A percentile compares a stretch with the other conserved stretches of the same genome.
phyloP scores from a whole-genome alignment of 2,888 invertebrate genomes.

The Drosophila fulvimacula region DNA sequence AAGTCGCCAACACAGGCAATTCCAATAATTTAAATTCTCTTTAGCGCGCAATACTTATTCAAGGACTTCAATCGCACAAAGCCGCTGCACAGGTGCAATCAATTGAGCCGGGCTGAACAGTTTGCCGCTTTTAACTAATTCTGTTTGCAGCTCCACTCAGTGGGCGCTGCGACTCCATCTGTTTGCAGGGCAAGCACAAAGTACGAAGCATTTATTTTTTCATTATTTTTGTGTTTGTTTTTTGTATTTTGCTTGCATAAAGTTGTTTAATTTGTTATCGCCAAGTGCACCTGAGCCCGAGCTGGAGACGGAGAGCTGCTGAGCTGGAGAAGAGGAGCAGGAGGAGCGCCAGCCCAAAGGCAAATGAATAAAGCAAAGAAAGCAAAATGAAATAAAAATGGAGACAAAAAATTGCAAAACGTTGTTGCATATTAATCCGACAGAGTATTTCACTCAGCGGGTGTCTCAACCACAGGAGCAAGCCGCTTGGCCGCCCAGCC shows the following conservation, averaged over 20 bases:
- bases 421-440: slow-evolving; percentile 78
- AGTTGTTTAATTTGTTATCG: slow-evolving; percentile 78
- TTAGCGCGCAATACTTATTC: neutral
- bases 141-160: slow-evolving; percentile 17
- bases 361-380: slow-evolving; percentile 73
- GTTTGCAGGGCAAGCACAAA: slow-evolving; percentile 25
- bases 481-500: too few relatives aligned
- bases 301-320: slow-evolving; percentile 21
- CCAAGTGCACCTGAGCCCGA: slow-evolving; percentile 73
- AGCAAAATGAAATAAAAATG: slow-evolving; percentile 15
- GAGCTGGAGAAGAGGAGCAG: slow-evolving; percentile 2
- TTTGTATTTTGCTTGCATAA: slow-evolving; percentile 67
- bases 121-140: slow-evolving; percentile 9
- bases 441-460: slow-evolving; percentile 77
- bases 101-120: neutral
- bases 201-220: slow-evolving; percentile 28
- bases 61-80: neutral
- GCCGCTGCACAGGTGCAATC: neutral
- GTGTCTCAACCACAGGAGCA: slow-evolving; percentile 46
- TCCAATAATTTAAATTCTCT: neutral
- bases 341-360: slow-evolving; percentile 41
- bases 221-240: slow-evolving; percentile 40
- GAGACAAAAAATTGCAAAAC: slow-evolving; percentile 71
- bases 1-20: neutral
- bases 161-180: slow-evolving; percentile 5